Evolutionary conservation across 2,888 invertebrate genomes (phyloP).

Genomic region (Crossocerus cetratus): DNA sequence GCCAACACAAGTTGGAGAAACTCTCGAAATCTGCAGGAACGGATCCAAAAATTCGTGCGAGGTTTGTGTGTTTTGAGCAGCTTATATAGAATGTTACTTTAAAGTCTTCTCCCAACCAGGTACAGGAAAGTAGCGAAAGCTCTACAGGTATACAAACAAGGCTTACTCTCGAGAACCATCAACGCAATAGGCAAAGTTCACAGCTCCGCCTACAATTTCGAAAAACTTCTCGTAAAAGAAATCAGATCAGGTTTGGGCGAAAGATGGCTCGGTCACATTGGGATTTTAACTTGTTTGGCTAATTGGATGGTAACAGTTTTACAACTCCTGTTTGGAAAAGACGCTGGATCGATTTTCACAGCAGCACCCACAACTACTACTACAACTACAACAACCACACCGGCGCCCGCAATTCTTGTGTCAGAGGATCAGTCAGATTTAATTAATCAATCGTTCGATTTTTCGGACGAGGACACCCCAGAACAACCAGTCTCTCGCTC

Average conservation of each 20-base stretch:
- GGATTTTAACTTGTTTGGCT: constrained; percentile 28
- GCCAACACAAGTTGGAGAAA: constrained; percentile 16
- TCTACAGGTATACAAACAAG: constrained; percentile 43
- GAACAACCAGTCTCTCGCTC: background rate
- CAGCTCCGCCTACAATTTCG: constrained; percentile 28
- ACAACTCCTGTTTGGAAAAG: constrained; percentile 18
- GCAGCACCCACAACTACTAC: no score
- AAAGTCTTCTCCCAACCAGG: constrained; percentile 5
- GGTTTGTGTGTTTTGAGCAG: constrained; percentile 16
- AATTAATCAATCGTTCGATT: background rate
- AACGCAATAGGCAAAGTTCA: constrained; percentile 41
- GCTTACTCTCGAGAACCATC: constrained; percentile 32
- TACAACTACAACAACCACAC: no score
- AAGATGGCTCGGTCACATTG: constrained; percentile 40
- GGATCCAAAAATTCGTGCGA: constrained; percentile 9
- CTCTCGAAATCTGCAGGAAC: constrained; percentile 9
- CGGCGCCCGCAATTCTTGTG: no score
- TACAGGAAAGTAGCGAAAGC: constrained; percentile 34
- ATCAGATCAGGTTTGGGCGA: constrained; percentile 33
- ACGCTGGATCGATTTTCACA: background rate
- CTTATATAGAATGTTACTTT: background rate
- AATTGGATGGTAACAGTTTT: constrained; percentile 44
- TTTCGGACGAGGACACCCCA: background rate
- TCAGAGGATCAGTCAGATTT: background rate
- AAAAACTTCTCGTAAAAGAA: constrained; percentile 42